phyloP scores from a whole-genome alignment of 2,888 invertebrate genomes.

The Hermaeophaga mercurialis region DNA sequence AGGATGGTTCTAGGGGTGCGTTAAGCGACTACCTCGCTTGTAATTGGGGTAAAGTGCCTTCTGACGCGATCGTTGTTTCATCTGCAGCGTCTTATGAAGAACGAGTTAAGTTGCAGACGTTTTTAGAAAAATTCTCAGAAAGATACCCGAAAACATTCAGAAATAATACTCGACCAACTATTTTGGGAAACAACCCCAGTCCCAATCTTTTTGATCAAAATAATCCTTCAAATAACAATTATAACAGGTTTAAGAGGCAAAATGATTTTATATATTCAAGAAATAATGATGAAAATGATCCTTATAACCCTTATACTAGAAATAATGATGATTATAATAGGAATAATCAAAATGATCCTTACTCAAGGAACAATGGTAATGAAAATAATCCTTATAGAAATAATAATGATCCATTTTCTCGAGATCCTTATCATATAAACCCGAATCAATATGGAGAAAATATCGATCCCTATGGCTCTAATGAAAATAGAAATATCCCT shows the following conservation, averaged over 20 bases:
- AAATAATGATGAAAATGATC: conserved; percentile 20
- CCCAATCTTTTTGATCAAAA: conserved; percentile 45
- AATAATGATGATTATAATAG: conserved; percentile 11
- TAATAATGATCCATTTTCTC: conserved; percentile 41
- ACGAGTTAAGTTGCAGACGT: conserved; percentile 67
- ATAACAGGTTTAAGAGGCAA: conserved; percentile 45
- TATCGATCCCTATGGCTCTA: conserved; percentile 49
- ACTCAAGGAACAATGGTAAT: conserved; percentile 9
- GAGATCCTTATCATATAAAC: conserved; percentile 49
- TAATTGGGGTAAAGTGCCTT: conserved; percentile 85
- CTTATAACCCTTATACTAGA: conserved; percentile 24
- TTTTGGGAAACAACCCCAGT: conserved; percentile 12
- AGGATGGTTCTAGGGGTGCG: conserved; percentile 73
- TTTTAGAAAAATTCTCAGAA: conserved; percentile 67
- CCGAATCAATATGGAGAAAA: conserved; percentile 50
- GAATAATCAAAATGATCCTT: conserved; percentile 23
- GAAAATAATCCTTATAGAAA: conserved; percentile 31
- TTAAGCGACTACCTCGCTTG: conserved; percentile 74
- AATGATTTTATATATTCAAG: conserved; percentile 29
- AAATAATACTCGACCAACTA: conserved; percentile 34
- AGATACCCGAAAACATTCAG: conserved; percentile 55
- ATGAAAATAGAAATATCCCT: conserved; percentile 21
- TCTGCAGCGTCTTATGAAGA: conserved; percentile 71
- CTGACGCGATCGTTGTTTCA: conserved; percentile 84
- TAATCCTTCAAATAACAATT: conserved; percentile 28